A percentile compares a stretch with the other conserved stretches of the same genome.
phyloP scores from a whole-genome alignment of 2,797 vertebrate genomes.

The Enteromius argenteus region DNA sequence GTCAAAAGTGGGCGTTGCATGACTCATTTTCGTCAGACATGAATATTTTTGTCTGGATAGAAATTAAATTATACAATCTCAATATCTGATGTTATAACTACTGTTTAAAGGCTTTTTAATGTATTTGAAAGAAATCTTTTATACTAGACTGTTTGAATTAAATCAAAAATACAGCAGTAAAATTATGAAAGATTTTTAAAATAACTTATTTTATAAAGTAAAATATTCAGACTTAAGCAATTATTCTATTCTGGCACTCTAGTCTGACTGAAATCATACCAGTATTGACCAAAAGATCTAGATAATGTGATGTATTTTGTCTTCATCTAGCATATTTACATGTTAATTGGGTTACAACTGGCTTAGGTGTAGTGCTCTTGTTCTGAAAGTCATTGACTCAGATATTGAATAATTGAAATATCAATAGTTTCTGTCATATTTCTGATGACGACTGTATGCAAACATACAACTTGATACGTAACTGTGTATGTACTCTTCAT shows the following conservation, averaged over 20 bases:
- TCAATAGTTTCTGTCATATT: not conserved
- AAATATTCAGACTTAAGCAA: not conserved
- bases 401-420: not conserved
- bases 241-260: not conserved
- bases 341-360: too few species aligned
- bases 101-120: not conserved
- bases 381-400: not conserved
- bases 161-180: not conserved
- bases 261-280: not conserved
- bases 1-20: constrained; percentile 40
- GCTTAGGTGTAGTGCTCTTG: not conserved
- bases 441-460: not conserved
- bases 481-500: not conserved
- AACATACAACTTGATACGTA: not conserved
- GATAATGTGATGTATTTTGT: too few species aligned
- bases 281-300: not conserved
- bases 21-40: constrained; percentile 35
- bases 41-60: constrained; percentile 21
- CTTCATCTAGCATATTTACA: not conserved
- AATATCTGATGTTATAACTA: not conserved
- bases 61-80: not conserved
- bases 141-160: not conserved
- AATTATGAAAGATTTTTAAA: not conserved
- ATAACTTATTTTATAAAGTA: not conserved
- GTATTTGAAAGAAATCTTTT: not conserved